Evolutionary conservation across 2,888 invertebrate species (phyloP), one percentile per base, ranked within the genome.

Genomic region (Dolomedes plantarius): DNA sequence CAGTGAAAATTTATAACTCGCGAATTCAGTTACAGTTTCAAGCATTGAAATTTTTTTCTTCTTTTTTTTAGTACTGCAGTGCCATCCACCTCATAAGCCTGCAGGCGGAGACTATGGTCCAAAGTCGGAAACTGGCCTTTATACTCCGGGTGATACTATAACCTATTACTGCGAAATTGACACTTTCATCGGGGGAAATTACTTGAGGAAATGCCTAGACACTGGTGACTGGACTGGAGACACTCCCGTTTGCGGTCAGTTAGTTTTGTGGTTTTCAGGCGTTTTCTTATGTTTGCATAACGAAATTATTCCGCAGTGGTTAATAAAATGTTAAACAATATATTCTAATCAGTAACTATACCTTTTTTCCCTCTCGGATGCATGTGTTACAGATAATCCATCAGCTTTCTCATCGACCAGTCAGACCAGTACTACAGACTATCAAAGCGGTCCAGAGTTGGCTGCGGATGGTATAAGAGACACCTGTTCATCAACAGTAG

Each of bases 211-310:
- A 16, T 86, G 86, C 31, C 69, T 71, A 31, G 86, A 86, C 23
- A 86, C 64, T 19, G 86, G 86, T 0, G 86, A 79, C 41, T 86
- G 86, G 86, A 79, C 31, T 1, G 86, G 86, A 27, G 36, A 86
- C 39, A 75, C 86, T 1, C 86, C 86, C 23, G 79, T 86, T 2
- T 86, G 86, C 16, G 86, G 86, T 86, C 71, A 32, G 86, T n/a
- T n/a, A n/a, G n/a, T n/a, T n/a, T n/a, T n/a, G n/a, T n/a, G n/a
- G n/a, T n/a, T n/a, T n/a, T n/a, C n/a, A n/a, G n/a, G n/a, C n/a
- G n/a, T n/a, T n/a, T n/a, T n/a, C n/a, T n/a, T n/a, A n/a, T n/a
- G n/a, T n/a, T n/a, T n/a, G n/a, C n/a, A n/a, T n/a, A n/a, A n/a
- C n/a, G n/a, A n/a, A n/a, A n/a, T n/a, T n/a, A n/a, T n/a, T n/a